Evolutionary conservation across 2,888 invertebrate species (phyloP).

Genomic region (Tillus elongatus): DNA sequence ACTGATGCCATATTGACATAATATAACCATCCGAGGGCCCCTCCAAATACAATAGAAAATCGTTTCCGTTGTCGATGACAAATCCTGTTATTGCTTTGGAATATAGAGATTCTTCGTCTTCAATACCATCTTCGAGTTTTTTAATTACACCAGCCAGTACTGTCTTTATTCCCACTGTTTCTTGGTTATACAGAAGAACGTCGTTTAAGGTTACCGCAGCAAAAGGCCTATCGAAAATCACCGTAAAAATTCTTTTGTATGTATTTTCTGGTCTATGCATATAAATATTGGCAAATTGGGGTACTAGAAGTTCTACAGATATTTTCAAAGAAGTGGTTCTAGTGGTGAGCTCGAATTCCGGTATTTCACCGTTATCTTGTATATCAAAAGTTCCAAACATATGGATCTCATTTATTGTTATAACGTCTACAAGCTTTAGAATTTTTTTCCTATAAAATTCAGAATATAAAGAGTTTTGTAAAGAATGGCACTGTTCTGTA

Average conservation of each 20-base stretch:
- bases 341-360: conserved; percentile 16
- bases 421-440: conserved; percentile 6
- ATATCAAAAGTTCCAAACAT: conserved; percentile 11
- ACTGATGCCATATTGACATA: conserved; percentile 23
- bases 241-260: conserved; percentile 25
- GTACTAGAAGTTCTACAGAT: conserved; percentile 26
- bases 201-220: conserved; percentile 17
- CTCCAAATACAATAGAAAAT: conserved; percentile 25
- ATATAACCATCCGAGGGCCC: conserved; percentile 26
- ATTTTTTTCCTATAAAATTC: too few species aligned
- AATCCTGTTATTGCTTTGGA: conserved; percentile 24
- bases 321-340: conserved; percentile 21
- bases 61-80: conserved; percentile 25
- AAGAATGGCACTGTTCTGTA: too few species aligned
- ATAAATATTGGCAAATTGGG: conserved; percentile 16
- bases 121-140: conserved; percentile 9
- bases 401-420: conserved; percentile 20
- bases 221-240: conserved; percentile 16
- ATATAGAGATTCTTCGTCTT: conserved; percentile 5
- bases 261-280: conserved; percentile 11
- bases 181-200: conserved; percentile 22
- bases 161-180: conserved; percentile 11
- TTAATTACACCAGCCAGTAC: too few species aligned
- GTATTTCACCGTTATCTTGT: conserved; percentile 12
- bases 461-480: too few species aligned